Base-by-base conservation (phyloP, 2,888 invertebrate genomes). In the Tenthredo amoena region DNA sequence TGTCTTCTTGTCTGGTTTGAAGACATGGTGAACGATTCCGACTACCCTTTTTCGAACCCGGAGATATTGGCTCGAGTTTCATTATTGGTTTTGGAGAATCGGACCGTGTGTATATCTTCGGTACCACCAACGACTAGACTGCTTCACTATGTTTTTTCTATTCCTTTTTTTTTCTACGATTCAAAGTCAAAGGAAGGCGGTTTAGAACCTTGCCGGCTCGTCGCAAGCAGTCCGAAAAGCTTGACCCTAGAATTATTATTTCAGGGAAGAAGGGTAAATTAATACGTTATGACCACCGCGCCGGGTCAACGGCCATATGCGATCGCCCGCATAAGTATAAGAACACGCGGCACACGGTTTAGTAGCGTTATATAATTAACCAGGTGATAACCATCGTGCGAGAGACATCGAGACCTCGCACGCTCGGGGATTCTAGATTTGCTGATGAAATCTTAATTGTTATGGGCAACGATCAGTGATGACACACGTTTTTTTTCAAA, bases 211-310 rank as follows among this genome's bases (percentile, higher is more conserved):
- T 37, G 37, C 58, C 55, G 77, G 34, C 55, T 55, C 50, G 34
- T 12, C 37, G 62, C 58, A 62, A 50, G n/a, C 37, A 62, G 21
- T 12, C 81, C 81, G 37, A 81, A 40, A 10, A n/a, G 81, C 62
- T 62, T 81, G 81, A 81, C 81, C 81, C 62, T 40, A 43, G 81
- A n/a, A 81, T 81, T 81, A 81, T 81, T 81, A 81, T 81, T 81
- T 81, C 81, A 62, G n/a, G 40, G 34, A 58, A 81, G 81, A 12
- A 47, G 81, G 62, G 40, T 81, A 81, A 81, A 81, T 81, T 81
- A 81, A 81, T 58, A 58, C 81, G 81, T 62, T 62, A 62, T 62
- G 62, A 81, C 58, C 81, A 18, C 55, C 81, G 68, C 55, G 34
- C 4, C 81, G 58, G 81, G 81, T 81, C 62, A 81, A 81, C 62